These are phyloP conservation scores for Ooceraea biroi DNA, from an alignment of 1,140 invertebrate genomes.

Conservation along the genomic window DNA sequence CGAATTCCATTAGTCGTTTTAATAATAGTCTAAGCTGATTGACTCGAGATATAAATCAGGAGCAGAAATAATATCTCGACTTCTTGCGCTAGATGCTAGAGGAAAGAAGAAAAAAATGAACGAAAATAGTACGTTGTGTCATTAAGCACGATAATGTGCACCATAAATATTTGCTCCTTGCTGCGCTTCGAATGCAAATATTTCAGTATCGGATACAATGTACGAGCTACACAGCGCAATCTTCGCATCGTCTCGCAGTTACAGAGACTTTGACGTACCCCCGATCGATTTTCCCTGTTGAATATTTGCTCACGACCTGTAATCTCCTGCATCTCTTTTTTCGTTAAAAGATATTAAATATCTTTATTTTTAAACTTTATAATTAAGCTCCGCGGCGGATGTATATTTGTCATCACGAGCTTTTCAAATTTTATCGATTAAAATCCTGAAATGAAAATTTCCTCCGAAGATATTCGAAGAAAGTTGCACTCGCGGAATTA, in stretches of 20 bases:
- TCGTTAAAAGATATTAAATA: slow-evolving; percentile 24
- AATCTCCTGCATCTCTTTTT: neutral
- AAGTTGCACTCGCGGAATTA: slow-evolving; percentile 2
- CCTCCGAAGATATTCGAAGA: neutral
- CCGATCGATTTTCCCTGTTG: neutral
- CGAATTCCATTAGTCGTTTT: slow-evolving; percentile 19
- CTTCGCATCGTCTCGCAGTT: neutral
- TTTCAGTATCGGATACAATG: slow-evolving; percentile 5
- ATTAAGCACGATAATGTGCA: neutral
- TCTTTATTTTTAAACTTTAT: neutral
- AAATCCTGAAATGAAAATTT: slow-evolving; percentile 11
- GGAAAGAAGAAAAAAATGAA: neutral
- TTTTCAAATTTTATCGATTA: neutral
- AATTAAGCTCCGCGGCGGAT: neutral
- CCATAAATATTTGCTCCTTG: neutral
- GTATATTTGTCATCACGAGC: neutral
- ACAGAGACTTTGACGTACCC: neutral
- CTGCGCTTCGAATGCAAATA: neutral
- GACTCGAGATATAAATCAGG: neutral
- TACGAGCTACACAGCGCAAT: neutral
- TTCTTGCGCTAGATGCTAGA: too few relatives aligned
- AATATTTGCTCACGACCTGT: neutral
- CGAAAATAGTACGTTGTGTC: neutral
- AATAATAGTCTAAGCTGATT: slow-evolving; percentile 3
- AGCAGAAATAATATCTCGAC: neutral